Conservation (phyloP, 2,888 invertebrate genomes). For the Pyrgus malvae region DNA sequence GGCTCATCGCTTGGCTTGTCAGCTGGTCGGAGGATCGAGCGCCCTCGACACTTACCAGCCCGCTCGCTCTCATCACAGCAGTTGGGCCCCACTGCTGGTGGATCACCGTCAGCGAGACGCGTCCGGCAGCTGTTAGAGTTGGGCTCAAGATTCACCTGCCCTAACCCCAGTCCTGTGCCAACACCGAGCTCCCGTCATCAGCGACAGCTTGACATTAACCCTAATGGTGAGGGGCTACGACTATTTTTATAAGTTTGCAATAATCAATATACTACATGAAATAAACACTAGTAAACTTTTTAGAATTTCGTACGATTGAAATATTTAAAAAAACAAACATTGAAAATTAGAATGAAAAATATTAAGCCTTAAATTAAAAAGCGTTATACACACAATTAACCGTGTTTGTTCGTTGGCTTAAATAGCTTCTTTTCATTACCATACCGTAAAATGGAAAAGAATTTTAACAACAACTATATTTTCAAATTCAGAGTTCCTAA, state of each 20-base stretch:
- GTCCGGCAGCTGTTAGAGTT: slow-evolving; percentile 91
- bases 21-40: slow-evolving; percentile 76
- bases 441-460: no score
- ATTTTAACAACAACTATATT: no score
- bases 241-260: no score
- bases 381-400: no score
- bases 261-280: no score
- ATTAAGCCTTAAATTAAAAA: no score
- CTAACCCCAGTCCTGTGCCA: slow-evolving; percentile 87
- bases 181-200: slow-evolving; percentile 91
- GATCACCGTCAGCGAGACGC: slow-evolving; percentile 89
- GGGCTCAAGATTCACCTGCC: slow-evolving; percentile 80
- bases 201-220: slow-evolving; percentile 92
- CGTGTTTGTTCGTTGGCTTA: no score
- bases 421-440: no score
- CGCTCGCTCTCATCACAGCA: slow-evolving; percentile 89
- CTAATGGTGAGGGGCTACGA: slow-evolving; percentile 89
- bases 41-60: slow-evolving; percentile 85
- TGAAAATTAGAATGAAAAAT: no score
- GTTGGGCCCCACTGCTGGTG: slow-evolving; percentile 77
- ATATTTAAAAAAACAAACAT: no score
- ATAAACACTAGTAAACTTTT: no score
- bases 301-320: no score
- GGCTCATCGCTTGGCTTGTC: slow-evolving; percentile 80
- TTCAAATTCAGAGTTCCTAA: slow-evolving; percentile 87